Conservation (phyloP, 2,888 invertebrate species). For the Folsomia candida region DNA sequence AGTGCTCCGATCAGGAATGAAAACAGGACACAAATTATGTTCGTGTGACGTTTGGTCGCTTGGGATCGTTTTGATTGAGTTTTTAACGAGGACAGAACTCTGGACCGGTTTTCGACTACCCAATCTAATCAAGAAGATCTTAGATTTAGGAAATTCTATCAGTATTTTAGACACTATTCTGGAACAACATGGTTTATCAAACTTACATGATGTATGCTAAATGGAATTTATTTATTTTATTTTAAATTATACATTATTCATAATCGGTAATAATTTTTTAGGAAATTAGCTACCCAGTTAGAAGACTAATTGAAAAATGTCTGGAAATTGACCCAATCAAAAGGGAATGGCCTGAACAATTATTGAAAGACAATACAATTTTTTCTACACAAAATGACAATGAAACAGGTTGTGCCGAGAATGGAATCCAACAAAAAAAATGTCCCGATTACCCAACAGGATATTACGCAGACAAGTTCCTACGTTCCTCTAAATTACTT, state of each 20-base stretch:
- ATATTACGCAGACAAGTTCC: conserved; percentile 6
- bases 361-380: conserved; percentile 42
- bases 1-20: conserved; percentile 64
- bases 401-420: neutral
- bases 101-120: conserved; percentile 74
- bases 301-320: conserved; percentile 43
- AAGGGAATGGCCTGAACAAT: conserved; percentile 42
- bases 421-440: too few species aligned
- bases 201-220: conserved; percentile 62
- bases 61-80: conserved; percentile 83
- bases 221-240: conserved; percentile 4
- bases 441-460: neutral
- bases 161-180: conserved; percentile 70
- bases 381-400: conserved; percentile 14
- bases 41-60: conserved; percentile 82
- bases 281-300: conserved; percentile 38
- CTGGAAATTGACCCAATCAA: conserved; percentile 40
- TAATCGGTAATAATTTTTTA: conserved; percentile 10
- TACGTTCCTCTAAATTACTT: conserved; percentile 3
- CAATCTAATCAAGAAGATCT: conserved; percentile 69
- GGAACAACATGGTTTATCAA: conserved; percentile 71
- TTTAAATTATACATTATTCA: neutral
- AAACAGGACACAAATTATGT: conserved; percentile 55
- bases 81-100: conserved; percentile 67
- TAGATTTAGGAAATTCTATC: conserved; percentile 56